Evolutionary conservation across 2,113 vertebrate genomes (phyloP).

Genomic region (Oreochromis spilurus): DNA sequence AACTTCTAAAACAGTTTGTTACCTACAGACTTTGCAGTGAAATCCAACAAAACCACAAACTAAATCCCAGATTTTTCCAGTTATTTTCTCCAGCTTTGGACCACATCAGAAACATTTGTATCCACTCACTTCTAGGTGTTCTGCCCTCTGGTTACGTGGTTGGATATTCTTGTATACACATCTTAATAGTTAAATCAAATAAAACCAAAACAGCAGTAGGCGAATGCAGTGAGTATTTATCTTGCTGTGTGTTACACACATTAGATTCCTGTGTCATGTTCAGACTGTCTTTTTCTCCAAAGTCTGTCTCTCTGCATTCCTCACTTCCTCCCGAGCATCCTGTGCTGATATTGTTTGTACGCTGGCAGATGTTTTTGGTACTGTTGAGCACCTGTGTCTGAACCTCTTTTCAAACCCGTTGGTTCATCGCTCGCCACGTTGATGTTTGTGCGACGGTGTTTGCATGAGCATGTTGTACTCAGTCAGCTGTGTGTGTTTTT

Average conservation of each 20-base stretch:
- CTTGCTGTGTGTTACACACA: neutral
- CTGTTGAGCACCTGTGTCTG: neutral
- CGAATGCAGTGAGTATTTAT: accelerated
- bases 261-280: neutral
- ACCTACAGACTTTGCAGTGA: neutral
- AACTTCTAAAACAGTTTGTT: neutral
- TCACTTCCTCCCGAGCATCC: neutral
- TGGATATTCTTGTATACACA: neutral
- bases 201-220: neutral
- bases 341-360: neutral
- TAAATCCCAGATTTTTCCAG: neutral
- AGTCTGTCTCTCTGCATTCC: neutral
- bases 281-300: neutral
- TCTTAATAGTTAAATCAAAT: neutral
- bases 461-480: neutral
- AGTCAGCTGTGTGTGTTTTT: slow-evolving; percentile 46
- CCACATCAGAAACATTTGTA: neutral
- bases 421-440: neutral
- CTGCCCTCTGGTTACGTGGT: neutral
- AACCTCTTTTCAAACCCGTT: neutral
- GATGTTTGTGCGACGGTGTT: neutral
- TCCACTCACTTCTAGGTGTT: neutral
- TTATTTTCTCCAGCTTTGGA: neutral
- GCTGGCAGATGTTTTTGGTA: neutral
- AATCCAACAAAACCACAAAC: neutral